These are phyloP conservation scores for Acrobasis consociella DNA, from an alignment of 2,888 invertebrate genomes.

Conservation along the genomic window DNA sequence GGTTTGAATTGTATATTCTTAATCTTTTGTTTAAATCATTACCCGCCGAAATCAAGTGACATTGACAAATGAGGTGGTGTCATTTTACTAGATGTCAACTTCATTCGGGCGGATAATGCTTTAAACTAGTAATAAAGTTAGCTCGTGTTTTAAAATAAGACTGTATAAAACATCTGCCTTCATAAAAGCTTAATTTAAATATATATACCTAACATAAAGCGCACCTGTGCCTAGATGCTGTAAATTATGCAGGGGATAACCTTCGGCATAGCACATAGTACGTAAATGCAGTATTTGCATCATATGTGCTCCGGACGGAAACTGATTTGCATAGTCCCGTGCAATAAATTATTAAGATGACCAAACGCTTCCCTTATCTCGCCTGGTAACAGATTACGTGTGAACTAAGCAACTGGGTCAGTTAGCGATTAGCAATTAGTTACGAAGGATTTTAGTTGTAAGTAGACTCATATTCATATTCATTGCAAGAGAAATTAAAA, in stretches of 20 bases:
- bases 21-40: no score
- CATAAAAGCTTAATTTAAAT: no score
- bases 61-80: no score
- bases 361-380: slow-evolving; percentile 53
- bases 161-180: neutral
- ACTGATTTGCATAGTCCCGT: slow-evolving; percentile 57
- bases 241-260: slow-evolving; percentile 11
- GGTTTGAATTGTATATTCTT: no score
- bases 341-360: slow-evolving; percentile 59
- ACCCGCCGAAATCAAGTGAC: no score
- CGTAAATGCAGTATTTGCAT: slow-evolving; percentile 23
- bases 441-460: neutral
- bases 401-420: slow-evolving; percentile 43
- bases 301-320: slow-evolving; percentile 47
- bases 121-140: neutral
- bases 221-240: neutral
- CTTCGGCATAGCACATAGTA: slow-evolving; percentile 7
- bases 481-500: no score
- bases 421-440: slow-evolving; percentile 29
- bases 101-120: neutral
- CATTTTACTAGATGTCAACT: no score
- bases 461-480: no score
- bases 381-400: slow-evolving; percentile 60
- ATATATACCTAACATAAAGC: no score
- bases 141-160: neutral